phyloP scores from a whole-genome alignment of 1,140 invertebrate species.

The Pseudoatta argentina region DNA sequence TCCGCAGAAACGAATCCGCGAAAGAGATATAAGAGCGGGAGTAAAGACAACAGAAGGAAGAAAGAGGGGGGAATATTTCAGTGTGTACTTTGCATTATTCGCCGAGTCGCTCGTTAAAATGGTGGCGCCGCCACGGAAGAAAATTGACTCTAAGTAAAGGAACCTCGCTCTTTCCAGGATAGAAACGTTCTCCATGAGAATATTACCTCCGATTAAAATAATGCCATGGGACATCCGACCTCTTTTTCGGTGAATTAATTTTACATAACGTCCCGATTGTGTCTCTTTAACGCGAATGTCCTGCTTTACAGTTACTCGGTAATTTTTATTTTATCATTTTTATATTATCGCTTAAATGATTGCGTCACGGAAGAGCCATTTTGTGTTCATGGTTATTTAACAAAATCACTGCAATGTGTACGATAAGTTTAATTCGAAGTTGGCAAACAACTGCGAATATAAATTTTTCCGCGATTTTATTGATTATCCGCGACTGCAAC shows the following conservation, averaged over 20 bases:
- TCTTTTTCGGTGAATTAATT: constrained; percentile 23
- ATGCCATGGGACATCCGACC: background rate
- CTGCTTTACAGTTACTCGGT: background rate
- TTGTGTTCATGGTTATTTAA: background rate
- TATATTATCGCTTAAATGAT: background rate
- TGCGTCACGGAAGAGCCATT: background rate
- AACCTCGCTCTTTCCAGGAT: constrained; percentile 2
- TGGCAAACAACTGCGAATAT: constrained; percentile 10
- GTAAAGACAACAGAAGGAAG: background rate
- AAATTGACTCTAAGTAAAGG: constrained; percentile 38
- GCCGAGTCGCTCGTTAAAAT: constrained; percentile 57
- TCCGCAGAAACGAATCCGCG: background rate
- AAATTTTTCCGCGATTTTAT: constrained; percentile 27
- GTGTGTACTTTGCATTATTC: constrained; percentile 64
- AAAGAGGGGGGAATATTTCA: background rate
- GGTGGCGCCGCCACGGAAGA: constrained; percentile 1
- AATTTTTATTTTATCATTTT: background rate
- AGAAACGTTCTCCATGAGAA: constrained; percentile 28
- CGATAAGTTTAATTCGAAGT: background rate
- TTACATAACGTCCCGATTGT: constrained; percentile 1
- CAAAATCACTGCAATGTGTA: background rate
- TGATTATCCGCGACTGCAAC: constrained; percentile 26
- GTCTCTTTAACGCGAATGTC: background rate
- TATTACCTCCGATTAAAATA: constrained; percentile 47
- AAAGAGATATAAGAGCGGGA: background rate